phyloP scores from a whole-genome alignment of 2,888 invertebrate species.

The Melieria picta region DNA sequence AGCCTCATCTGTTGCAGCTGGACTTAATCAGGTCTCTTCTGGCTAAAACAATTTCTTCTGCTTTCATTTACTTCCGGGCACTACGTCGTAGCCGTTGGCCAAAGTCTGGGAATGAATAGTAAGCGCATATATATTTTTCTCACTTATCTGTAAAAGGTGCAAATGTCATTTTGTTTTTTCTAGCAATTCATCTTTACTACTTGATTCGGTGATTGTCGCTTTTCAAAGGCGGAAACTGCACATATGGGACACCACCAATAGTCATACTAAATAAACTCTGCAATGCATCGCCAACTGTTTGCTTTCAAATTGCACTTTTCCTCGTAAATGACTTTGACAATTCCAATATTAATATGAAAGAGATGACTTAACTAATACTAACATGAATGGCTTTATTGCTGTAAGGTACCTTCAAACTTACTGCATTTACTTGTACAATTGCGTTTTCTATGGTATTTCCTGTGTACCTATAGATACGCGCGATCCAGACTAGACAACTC shows the following conservation, averaged over 20 bases:
- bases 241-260: constrained; percentile 62
- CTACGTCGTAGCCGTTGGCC: constrained; percentile 88
- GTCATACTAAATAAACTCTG: constrained; percentile 82
- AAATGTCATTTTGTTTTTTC: not conserved
- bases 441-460: not conserved
- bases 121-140: constrained; percentile 85
- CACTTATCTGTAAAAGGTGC: constrained; percentile 86
- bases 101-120: constrained; percentile 81
- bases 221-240: constrained; percentile 86
- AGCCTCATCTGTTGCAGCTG: not conserved
- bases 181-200: not conserved
- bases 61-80: constrained; percentile 77
- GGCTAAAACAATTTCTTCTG: constrained; percentile 58
- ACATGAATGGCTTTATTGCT: not conserved
- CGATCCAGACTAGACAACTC: constrained; percentile 62
- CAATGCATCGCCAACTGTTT: constrained; percentile 76
- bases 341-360: constrained; percentile 35
- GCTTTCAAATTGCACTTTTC: constrained; percentile 69
- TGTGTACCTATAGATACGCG: constrained; percentile 53
- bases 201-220: constrained; percentile 14
- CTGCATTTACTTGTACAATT: constrained; percentile 1
- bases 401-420: not conserved
- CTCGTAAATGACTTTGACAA: constrained; percentile 71
- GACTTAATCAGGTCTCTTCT: too few species aligned
- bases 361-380: constrained; percentile 1